Evolutionary conservation across 2,797 vertebrate species (phyloP).

Genomic region (Pelobates cultripes): DNA sequence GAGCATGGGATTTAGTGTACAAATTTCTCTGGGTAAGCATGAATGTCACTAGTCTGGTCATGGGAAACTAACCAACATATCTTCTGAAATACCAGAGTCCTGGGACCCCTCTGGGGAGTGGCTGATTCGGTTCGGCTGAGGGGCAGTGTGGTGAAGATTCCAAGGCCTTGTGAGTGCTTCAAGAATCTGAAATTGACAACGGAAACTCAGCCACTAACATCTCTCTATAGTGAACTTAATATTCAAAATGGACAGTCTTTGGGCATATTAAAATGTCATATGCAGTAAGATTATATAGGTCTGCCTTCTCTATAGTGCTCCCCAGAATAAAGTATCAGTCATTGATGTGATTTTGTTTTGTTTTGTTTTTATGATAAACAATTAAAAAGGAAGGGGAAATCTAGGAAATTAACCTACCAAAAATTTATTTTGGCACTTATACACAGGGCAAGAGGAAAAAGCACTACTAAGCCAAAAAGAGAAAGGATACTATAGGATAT

Average conservation of each 20-base stretch:
- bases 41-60: conserved; percentile 16
- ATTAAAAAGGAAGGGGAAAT: too few species aligned
- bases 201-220: conserved; percentile 54
- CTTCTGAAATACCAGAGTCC: conserved; percentile 55
- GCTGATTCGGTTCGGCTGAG: conserved; percentile 53
- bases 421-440: too few species aligned
- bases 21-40: neutral
- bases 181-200: conserved; percentile 51
- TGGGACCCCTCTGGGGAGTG: conserved; percentile 54
- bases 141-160: conserved; percentile 38
- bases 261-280: conserved; percentile 22
- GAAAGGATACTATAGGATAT: too few species aligned
- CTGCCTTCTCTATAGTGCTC: neutral
- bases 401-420: too few species aligned
- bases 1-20: neutral
- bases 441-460: too few species aligned
- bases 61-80: conserved; percentile 52
- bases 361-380: too few species aligned
- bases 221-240: conserved; percentile 20
- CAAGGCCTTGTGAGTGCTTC: conserved; percentile 46
- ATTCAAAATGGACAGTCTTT: conserved; percentile 6
- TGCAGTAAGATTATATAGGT: neutral
- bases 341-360: neutral
- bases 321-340: neutral
- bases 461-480: too few species aligned